Evolutionary conservation across 2,113 vertebrate species (phyloP).

Genomic region (Tyto alba): DNA sequence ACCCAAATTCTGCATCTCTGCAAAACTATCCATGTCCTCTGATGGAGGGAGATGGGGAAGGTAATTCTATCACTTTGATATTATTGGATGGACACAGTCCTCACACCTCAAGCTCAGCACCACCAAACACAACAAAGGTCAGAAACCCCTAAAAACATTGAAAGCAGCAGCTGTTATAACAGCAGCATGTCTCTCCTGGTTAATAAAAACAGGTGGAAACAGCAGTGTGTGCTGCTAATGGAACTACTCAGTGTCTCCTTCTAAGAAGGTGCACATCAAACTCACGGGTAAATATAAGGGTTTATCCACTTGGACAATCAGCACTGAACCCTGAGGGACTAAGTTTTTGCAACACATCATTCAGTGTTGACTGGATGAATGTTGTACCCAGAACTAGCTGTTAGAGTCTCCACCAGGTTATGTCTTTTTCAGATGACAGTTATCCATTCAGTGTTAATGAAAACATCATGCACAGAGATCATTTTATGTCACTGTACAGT

Average conservation of each 20-base stretch:
- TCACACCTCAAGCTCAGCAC: not conserved
- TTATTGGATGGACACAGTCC: not conserved
- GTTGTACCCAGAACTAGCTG: not conserved
- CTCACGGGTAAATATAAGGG: not conserved
- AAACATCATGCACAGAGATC: not conserved
- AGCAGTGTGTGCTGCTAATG: not conserved
- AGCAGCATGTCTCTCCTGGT: not conserved
- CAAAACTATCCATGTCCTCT: not conserved
- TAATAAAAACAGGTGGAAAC: not conserved
- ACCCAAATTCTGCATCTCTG: not conserved
- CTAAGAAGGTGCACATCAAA: not conserved
- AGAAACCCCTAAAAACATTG: not conserved
- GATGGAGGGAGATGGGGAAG: not conserved
- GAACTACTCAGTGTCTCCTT: not conserved
- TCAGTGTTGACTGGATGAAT: fast-evolving
- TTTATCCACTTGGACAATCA: not conserved
- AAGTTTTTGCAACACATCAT: not conserved
- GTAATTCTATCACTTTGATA: not conserved
- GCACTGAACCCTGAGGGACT: not conserved
- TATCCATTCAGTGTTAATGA: not conserved
- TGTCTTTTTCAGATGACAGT: not conserved
- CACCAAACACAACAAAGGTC: not conserved
- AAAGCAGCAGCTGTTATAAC: not conserved
- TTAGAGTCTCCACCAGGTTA: not conserved
- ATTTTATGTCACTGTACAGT: not conserved